Evolutionary conservation across 2,797 vertebrate species (phyloP), one percentile per base, ranked within the genome.

Genomic region (Sylvilagus floridanus): DNA sequence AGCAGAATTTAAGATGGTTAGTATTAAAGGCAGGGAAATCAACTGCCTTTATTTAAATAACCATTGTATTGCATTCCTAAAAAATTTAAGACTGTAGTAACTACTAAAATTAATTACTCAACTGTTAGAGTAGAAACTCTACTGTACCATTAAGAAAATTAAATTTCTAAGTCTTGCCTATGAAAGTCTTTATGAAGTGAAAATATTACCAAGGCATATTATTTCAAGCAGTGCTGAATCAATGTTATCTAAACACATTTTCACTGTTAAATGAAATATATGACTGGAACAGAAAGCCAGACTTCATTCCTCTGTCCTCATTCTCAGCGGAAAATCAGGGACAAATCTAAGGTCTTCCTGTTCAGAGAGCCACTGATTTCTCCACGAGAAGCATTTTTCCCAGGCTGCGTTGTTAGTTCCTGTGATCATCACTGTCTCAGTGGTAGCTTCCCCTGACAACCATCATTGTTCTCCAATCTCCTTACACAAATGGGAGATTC

Each of bases 261-360:
- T 82, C 26, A 63, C 92, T 96, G 68, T 82, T 71, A 26, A 91
- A 84, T 50, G 32, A 16, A 84, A 91, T 60, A n/a, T 16, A 21
- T 2, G 6, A 5, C 17, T 14, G 82, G 72, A 94, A 60, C 9
- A 76, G 35, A 84, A 57, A 69, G 32, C 62, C 47, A 86, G 62
- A 71, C 22, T 89, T 47, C 7, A 26, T 37, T 62, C 47, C 16
- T 60, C 26, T 24, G 35, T 63, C 24, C 35, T 68, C 66, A 76
- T 57, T 63, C 32, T 42, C 22, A 35, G 14, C 6, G 19, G 47
- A 32, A 84, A 93, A 66, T 30, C 14, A 12, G 57, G 32, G 50
- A 66, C 32, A 52, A 83, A 22, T 7, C 19, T n/a, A 60, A 37
- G 32, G 4, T 22, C 0, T 60, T 50, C 42, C 24, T 21, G 50